Evolutionary conservation across 2,797 vertebrate species (phyloP), one percentile per base, ranked within the genome.

Genomic region (Gymnothorax javanicus): DNA sequence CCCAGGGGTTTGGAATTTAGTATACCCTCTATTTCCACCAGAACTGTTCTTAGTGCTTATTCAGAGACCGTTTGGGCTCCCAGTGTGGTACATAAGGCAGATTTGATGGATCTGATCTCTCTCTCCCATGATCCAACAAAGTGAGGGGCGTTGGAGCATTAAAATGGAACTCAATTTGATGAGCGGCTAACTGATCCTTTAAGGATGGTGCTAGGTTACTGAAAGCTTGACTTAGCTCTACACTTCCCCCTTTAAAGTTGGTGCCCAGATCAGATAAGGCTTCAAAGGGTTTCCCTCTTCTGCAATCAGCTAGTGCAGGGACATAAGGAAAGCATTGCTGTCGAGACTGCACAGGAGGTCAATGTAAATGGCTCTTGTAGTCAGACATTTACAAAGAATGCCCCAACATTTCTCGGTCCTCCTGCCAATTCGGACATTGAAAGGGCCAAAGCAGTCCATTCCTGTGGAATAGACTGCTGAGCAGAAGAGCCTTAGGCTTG

Each of bases 61-160:
- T 87, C 69, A 7, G 87, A 6, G 1, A 86, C 62, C 0, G 73
- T 15, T 0, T 62, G 89, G 4, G 54, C 23, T 0, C 58, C 82
- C 4, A 90, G 2, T 0, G 62, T 52, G 0, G 87, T 79, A 2
- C 62, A 59, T 0, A 89, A 56, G 5, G 43, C 84, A 9, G 54
- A 2, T 17, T 89, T 90, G 4, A 88, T 27, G 0, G 86, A 88
- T 0, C 33, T 12, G 0, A 88, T 64, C 23, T 88, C 86, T 13
- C 89, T 84, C 50, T 88, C 87, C 85, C 82, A 90, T 7, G 15
- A 43, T 15, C 84, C 62, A 12, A 77, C 25, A 83, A 87, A 62
- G 57, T 59, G 27, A 57, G 59, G 60, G 54, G 25, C 54, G 23
- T 27, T 71, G 86, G 79, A 13, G 81, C 79, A 56, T 73, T 87